Percentiles rank a stretch among this genome's conserved stretches.
Conservation (phyloP, 1,140 invertebrate species). For the Lamellibrachia luymesi region DNA sequence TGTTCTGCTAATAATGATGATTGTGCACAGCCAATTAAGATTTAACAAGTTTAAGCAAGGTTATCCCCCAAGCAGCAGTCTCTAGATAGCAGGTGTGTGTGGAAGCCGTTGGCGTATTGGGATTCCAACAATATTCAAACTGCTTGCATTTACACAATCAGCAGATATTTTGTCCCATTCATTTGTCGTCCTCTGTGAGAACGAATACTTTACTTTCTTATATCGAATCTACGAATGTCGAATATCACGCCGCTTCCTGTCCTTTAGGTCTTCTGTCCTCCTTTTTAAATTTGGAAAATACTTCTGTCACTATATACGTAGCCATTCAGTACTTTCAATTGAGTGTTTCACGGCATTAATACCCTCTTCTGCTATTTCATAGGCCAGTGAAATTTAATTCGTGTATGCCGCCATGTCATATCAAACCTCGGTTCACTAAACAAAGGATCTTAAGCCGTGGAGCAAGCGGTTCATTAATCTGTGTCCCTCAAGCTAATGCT, state of each 20-base stretch:
- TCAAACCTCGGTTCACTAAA: background rate
- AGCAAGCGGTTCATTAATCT: background rate
- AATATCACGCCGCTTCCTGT: background rate
- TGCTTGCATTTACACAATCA: too few species aligned
- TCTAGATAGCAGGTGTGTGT: too few species aligned
- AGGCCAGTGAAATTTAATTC: too few species aligned
- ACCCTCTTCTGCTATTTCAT: background rate
- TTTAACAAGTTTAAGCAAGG: too few species aligned
- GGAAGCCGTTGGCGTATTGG: too few species aligned
- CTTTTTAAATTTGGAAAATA: background rate
- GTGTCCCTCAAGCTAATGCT: background rate
- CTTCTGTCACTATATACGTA: background rate
- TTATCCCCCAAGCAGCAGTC: too few species aligned
- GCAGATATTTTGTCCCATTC: too few species aligned
- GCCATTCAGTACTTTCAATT: background rate
- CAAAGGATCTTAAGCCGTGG: background rate
- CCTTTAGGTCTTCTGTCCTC: background rate
- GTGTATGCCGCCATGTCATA: background rate
- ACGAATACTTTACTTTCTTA: background rate
- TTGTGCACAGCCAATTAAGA: too few species aligned
- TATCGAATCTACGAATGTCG: background rate
- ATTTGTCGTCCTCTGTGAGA: too few species aligned
- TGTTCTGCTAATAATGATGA: too few species aligned
- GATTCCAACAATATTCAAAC: too few species aligned
- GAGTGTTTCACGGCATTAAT: background rate